These are phyloP conservation scores for Macropodus opercularis DNA, from an alignment of 2,797 vertebrate genomes.

Conservation along the genomic window DNA sequence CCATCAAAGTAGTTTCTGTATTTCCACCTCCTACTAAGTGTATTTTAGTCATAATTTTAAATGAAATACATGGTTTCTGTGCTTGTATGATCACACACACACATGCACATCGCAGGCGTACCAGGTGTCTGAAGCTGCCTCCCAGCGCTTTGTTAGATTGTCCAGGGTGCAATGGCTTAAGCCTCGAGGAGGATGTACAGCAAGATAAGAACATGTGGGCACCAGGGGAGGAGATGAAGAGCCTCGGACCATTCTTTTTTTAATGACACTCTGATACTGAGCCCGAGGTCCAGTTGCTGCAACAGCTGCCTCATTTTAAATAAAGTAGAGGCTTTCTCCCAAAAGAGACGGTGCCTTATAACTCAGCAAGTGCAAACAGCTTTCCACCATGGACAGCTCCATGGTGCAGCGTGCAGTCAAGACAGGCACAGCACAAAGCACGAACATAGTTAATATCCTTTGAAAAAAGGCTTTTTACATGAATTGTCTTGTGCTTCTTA, in stretches of 20 bases:
- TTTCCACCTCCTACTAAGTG: not conserved
- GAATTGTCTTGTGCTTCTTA: constrained; percentile 8
- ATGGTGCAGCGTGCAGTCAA: constrained; percentile 27
- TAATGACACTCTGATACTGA: constrained; percentile 71
- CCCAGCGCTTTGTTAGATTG: constrained; percentile 74
- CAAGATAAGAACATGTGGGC: constrained; percentile 63
- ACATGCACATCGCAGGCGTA: constrained; percentile 43
- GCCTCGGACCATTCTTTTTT: constrained; percentile 71
- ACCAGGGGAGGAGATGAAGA: constrained; percentile 69
- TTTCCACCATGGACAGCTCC: constrained; percentile 35
- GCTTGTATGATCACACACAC: constrained; percentile 35
- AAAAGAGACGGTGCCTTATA: constrained; percentile 52
- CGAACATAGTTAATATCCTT: constrained; percentile 52
- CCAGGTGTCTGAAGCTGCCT: constrained; percentile 65
- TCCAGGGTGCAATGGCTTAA: constrained; percentile 63
- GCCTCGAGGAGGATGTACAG: constrained; percentile 78
- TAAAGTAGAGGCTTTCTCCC: constrained; percentile 69
- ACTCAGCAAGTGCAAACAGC: constrained; percentile 58
- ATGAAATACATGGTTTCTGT: not conserved
- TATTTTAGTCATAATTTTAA: not conserved
- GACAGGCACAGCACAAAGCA: too few species aligned
- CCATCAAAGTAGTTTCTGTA: not conserved
- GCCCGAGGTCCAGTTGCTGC: constrained; percentile 71
- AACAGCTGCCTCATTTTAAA: constrained; percentile 81
- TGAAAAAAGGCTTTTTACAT: constrained; percentile 28